These are phyloP conservation scores for Anolis apletophallus DNA, from an alignment of 2,797 vertebrate species.

Conservation along the genomic window DNA sequence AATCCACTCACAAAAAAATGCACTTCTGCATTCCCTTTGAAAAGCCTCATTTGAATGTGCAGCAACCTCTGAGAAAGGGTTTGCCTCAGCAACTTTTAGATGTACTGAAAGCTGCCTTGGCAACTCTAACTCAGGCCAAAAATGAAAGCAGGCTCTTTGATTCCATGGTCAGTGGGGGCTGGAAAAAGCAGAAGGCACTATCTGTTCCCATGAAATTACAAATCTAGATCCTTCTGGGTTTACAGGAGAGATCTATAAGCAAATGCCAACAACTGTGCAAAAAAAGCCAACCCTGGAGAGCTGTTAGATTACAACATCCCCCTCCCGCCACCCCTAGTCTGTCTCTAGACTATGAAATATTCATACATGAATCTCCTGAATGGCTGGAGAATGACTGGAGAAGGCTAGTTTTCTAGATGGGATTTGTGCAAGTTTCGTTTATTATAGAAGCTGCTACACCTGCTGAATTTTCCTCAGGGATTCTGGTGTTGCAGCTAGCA, in stretches of 20 bases:
- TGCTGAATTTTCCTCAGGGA: too few relatives aligned
- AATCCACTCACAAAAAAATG: constrained; percentile 4
- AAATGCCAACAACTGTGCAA: not conserved
- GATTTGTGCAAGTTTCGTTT: not conserved
- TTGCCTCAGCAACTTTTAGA: constrained; percentile 16
- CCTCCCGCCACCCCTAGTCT: not conserved
- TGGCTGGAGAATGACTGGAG: not conserved
- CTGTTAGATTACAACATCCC: not conserved
- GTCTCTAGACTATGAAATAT: too few relatives aligned
- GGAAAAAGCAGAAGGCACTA: not conserved
- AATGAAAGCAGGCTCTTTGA: not conserved
- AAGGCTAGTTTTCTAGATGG: not conserved
- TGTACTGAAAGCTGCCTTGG: constrained; percentile 15
- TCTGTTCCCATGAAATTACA: not conserved
- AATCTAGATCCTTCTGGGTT: not conserved
- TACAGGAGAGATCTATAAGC: too few relatives aligned
- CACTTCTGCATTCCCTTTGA: constrained; percentile 29
- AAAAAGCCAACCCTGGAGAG: not conserved
- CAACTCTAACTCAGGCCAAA: not conserved
- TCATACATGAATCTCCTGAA: too few relatives aligned
- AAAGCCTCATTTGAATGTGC: constrained; percentile 11
- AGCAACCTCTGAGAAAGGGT: constrained; percentile 18
- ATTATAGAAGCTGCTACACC: not conserved
- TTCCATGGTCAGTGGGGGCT: not conserved
- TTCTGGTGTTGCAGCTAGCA: not conserved